These are phyloP conservation scores for Panulirus ornatus DNA, from an alignment of 1,140 invertebrate species.

Conservation along the genomic window DNA sequence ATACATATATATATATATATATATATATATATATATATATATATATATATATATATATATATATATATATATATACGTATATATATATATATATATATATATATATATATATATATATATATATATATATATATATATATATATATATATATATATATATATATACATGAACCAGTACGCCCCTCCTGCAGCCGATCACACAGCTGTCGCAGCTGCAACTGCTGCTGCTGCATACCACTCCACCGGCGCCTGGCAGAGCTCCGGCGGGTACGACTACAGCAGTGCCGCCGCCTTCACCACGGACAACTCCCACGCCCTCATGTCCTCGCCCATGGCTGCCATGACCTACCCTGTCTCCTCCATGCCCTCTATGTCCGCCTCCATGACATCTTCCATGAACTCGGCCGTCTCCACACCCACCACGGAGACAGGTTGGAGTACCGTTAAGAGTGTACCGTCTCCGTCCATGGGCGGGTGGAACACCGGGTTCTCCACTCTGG, in stretches of 20 bases:
- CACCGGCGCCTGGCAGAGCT: conserved; percentile 62
- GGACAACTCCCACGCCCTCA: conserved; percentile 74
- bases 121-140: too few relatives aligned
- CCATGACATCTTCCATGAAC: conserved; percentile 61
- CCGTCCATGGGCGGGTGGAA: conserved; percentile 65
- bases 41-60: too few relatives aligned
- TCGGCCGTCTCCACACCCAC: conserved; percentile 22
- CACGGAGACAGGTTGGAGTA: conserved; percentile 54
- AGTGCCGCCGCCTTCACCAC: conserved; percentile 50
- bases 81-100: too few relatives aligned
- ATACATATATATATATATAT: too few relatives aligned
- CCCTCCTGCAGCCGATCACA: conserved; percentile 59
- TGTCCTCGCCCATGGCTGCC: conserved; percentile 73
- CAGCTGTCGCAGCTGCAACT: conserved; percentile 76
- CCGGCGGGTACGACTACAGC: conserved; percentile 72
- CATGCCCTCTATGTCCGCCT: conserved; percentile 56
- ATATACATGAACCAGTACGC: conserved; percentile 75
- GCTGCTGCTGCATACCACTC: conserved; percentile 77
- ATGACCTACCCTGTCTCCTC: conserved; percentile 72
- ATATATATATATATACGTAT: too few relatives aligned
- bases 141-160: too few relatives aligned
- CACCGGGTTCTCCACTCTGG: conserved; percentile 70
- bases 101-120: too few relatives aligned
- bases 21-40: too few relatives aligned
- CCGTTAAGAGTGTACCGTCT: conserved; percentile 25